Percentiles rank a stretch among this genome's conserved stretches.
Evolutionary conservation across 2,113 vertebrate genomes (phyloP).

Genomic region (Mormyrus lacerda): DNA sequence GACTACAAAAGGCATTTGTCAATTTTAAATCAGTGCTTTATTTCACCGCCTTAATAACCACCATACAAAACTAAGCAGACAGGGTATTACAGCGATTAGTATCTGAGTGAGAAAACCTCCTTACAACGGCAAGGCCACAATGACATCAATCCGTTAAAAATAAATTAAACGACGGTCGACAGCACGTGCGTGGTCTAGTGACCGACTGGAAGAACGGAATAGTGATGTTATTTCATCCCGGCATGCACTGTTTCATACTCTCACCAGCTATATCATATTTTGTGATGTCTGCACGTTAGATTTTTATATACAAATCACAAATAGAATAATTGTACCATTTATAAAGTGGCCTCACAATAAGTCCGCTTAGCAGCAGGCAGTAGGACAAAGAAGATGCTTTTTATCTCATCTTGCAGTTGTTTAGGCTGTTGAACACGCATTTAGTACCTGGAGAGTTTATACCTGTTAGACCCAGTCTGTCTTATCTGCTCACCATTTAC

Average conservation of each 20-base stretch:
- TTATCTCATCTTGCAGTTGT: neutral
- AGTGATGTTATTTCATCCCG: neutral
- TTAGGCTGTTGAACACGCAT: neutral
- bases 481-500: neutral
- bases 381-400: neutral
- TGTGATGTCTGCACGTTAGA: neutral
- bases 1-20: neutral
- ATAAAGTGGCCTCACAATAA: neutral
- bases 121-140: neutral
- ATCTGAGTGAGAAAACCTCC: neutral
- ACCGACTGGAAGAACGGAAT: neutral
- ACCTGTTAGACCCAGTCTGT: neutral
- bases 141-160: neutral
- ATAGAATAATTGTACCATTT: neutral
- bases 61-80: neutral
- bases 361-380: neutral
- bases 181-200: neutral
- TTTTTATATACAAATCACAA: neutral
- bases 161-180: neutral
- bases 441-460: neutral
- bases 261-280: neutral
- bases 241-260: neutral
- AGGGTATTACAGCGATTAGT: neutral
- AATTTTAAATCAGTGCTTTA: neutral
- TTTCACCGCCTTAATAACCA: neutral